A percentile compares a stretch with the other conserved stretches of the same genome.
Evolutionary conservation across 2,113 vertebrate species (phyloP).

Genomic region (Limanda limanda): DNA sequence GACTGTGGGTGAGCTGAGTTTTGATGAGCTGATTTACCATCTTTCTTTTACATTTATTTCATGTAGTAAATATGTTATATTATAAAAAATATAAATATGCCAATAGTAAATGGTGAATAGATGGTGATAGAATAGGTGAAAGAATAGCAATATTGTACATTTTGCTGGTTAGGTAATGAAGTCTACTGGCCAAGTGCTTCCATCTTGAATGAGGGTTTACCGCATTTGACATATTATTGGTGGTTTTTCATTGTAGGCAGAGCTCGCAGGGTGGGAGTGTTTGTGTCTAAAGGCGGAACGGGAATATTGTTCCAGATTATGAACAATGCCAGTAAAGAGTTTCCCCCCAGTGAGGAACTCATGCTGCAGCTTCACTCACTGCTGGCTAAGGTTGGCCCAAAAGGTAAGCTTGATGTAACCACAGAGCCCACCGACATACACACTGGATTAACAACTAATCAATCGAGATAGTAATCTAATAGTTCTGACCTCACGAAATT

Average conservation of each 20-base stretch:
- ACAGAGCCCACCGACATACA: background rate
- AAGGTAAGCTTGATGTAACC: conserved; percentile 82
- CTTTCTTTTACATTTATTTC: background rate
- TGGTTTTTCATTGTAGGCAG: conserved; percentile 82
- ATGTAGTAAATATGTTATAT: too few relatives aligned
- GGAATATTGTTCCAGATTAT: conserved; percentile 91
- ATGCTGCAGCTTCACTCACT: conserved; percentile 94
- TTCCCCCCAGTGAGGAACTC: conserved; percentile 89
- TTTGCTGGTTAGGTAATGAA: background rate
- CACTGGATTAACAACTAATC: background rate
- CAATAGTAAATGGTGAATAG: too few relatives aligned
- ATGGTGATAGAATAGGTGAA: background rate
- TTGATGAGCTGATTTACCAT: conserved; percentile 1
- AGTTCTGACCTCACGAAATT: too few relatives aligned
- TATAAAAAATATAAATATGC: too few relatives aligned
- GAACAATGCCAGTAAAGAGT: conserved; percentile 87
- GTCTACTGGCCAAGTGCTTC: background rate
- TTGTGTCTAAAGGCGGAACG: conserved; percentile 94
- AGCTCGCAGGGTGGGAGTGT: conserved; percentile 87
- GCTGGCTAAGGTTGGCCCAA: conserved; percentile 94
- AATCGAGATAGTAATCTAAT: too few relatives aligned
- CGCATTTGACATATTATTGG: conserved; percentile 2
- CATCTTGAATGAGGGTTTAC: background rate
- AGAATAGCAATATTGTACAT: too few relatives aligned
- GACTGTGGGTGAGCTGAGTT: conserved; percentile 86